Base-by-base conservation (phyloP, 2,113 vertebrate species). In the Takifugu flavidus region DNA sequence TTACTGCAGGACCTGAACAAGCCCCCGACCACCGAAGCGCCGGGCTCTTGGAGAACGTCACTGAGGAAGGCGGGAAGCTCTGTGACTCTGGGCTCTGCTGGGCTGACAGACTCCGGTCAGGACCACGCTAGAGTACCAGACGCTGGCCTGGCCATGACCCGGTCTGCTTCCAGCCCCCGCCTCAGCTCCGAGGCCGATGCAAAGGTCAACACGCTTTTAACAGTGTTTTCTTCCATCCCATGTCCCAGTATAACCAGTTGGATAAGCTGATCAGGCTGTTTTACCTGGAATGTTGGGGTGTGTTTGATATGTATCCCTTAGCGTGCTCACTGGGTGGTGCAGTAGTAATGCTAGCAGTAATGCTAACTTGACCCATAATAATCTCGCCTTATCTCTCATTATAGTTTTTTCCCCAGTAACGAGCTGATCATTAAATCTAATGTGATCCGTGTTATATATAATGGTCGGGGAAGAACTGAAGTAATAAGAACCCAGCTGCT, bases 61-160 rank as follows among this genome's bases (percentile, higher is more conserved):
- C 79, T 93, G 72, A 89, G 90, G 42, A 93, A 93, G 57, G 89
- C 91, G 0, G 90, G 83, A 50, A 92, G 92, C 78, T 92, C 89
- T 0, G 86, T 87, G 67, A 86, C 92, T 4, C 81, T 93, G 57
- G 88, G 88, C 59, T 84, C 86, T 5, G 80, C 81, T 3, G 88
- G 85, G 25, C 73, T 82, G 7, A 66, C 86, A 0, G 91, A 90
- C 27, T 27, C 86, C 55, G 70, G 53, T 65, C 78, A 73, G 46
- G 90, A 91, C 66, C 42, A 82, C 54, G 77, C 71, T 69, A 84
- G 72, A 52, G 69, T 57, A 25, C 20, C 78, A 7, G 88, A 89
- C 13, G 67, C 70, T 0, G 72, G 53, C 12, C 71, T 83, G 8
- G 87, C 88, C 44, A 91, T 93, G 88, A 86, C 82, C 43, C 91